Evolutionary conservation across 2,888 invertebrate genomes (phyloP).

Genomic region (Leucophenga montana): DNA sequence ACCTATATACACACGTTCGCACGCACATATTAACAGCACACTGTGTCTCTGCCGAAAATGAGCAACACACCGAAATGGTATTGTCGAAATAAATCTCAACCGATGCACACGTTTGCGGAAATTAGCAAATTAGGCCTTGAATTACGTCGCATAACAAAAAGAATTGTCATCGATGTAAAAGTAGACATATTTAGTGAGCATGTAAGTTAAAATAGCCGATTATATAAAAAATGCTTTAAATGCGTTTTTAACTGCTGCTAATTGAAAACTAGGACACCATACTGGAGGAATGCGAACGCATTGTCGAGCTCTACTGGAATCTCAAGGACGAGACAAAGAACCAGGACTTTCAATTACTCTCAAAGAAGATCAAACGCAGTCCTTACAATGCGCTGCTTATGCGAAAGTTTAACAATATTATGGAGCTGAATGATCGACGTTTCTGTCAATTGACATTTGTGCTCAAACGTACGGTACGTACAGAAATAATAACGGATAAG

Average conservation of each 20-base stretch:
- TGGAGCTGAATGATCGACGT: slow-evolving; percentile 67
- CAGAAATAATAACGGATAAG: neutral
- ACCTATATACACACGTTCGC: slow-evolving; percentile 34
- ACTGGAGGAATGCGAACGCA: slow-evolving; percentile 66
- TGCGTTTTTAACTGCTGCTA: neutral
- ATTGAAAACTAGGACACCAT: slow-evolving; percentile 56
- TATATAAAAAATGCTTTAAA: neutral
- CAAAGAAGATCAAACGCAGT: slow-evolving; percentile 71
- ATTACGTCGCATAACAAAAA: slow-evolving; percentile 67
- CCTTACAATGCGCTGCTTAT: slow-evolving; percentile 70
- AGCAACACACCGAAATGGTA: slow-evolving; percentile 70
- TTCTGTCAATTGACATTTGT: slow-evolving; percentile 70
- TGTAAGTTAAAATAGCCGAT: slow-evolving; percentile 53
- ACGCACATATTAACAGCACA: slow-evolving; percentile 49
- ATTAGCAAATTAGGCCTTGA: slow-evolving; percentile 68
- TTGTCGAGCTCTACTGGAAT: slow-evolving; percentile 68
- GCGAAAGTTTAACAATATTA: slow-evolving; percentile 60
- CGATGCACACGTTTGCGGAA: slow-evolving; percentile 68
- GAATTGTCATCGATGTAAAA: slow-evolving; percentile 70
- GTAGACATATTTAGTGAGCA: slow-evolving; percentile 69
- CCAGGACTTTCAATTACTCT: slow-evolving; percentile 62
- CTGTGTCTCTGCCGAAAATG: slow-evolving; percentile 53
- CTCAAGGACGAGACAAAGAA: slow-evolving; percentile 65
- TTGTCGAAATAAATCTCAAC: slow-evolving; percentile 70
- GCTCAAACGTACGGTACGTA: slow-evolving; percentile 67